Conservation (phyloP, 2,797 vertebrate genomes). For the Gobio occitaniae region DNA sequence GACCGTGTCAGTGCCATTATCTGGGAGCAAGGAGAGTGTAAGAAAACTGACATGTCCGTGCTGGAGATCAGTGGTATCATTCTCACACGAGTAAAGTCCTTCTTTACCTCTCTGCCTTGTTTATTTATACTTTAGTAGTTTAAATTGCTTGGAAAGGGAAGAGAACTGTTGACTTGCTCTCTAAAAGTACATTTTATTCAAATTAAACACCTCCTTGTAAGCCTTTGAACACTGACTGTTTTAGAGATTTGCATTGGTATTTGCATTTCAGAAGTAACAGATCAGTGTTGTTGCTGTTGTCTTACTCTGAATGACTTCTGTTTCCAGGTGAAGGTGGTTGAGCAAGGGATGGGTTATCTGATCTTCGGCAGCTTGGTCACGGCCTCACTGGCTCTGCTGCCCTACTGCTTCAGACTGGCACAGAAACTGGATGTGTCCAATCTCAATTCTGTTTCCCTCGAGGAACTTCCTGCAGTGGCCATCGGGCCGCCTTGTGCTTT, state of each 20-base stretch:
- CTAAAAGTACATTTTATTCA: slow-evolving; percentile 3
- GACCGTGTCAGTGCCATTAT: slow-evolving; percentile 95
- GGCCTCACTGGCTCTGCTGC: slow-evolving; percentile 84
- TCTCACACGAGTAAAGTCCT: slow-evolving; percentile 87
- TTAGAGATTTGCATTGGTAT: slow-evolving; percentile 3
- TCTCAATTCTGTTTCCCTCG: slow-evolving; percentile 76
- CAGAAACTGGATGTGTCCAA: slow-evolving; percentile 81
- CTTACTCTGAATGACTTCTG: background rate
- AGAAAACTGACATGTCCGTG: slow-evolving; percentile 97
- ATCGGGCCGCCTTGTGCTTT: slow-evolving; percentile 75
- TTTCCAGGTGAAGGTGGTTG: slow-evolving; percentile 89
- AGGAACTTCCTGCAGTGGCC: slow-evolving; percentile 80
- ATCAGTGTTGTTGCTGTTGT: background rate
- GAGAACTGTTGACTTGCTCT: background rate
- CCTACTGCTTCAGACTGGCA: slow-evolving; percentile 87
- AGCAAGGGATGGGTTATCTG: slow-evolving; percentile 93
- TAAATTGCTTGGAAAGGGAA: background rate
- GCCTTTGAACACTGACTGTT: background rate
- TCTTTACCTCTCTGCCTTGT: background rate
- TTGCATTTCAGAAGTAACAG: slow-evolving; percentile 19
- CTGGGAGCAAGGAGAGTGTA: slow-evolving; percentile 97
- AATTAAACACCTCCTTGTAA: slow-evolving; percentile 19
- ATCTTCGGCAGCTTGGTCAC: slow-evolving; percentile 89
- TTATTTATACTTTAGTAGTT: background rate
- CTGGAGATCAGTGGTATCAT: slow-evolving; percentile 98